These are phyloP conservation scores for Poeciliopsis infans DNA, from an alignment of 2,797 vertebrate species.

Conservation along the genomic window DNA sequence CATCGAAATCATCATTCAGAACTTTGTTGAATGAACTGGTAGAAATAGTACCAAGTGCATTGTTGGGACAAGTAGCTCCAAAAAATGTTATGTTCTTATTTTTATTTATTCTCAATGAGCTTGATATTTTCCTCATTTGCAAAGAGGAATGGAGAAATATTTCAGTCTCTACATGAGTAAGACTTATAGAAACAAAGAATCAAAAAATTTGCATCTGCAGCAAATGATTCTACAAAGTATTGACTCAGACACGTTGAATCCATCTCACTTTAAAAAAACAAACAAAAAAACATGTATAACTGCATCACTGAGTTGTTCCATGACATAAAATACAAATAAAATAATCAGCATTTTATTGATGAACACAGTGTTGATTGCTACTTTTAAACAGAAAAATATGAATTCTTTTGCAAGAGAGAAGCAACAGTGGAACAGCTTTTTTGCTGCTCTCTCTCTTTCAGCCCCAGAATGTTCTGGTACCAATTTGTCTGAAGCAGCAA, in stretches of 20 bases:
- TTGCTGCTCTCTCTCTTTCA: constrained; percentile 15
- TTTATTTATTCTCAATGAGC: neutral
- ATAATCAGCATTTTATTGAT: too few relatives aligned
- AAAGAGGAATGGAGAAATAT: neutral
- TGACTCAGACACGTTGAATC: neutral
- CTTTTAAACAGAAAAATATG: neutral
- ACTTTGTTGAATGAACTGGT: too few relatives aligned
- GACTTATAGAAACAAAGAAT: neutral
- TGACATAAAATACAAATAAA: neutral
- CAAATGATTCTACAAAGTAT: neutral
- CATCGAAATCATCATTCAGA: too few relatives aligned
- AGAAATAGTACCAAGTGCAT: too few relatives aligned
- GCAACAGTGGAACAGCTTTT: constrained; percentile 10
- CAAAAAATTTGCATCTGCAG: neutral
- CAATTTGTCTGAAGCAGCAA: constrained; percentile 41
- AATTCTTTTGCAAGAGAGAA: neutral
- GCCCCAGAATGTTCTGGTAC: constrained; percentile 34
- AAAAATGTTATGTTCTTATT: neutral
- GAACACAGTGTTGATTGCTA: too few relatives aligned
- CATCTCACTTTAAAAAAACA: neutral
- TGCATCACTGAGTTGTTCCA: neutral
- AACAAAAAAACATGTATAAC: neutral
- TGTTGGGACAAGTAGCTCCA: too few relatives aligned
- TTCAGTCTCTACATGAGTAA: neutral
- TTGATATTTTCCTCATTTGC: neutral